phyloP scores from a whole-genome alignment of 2,888 invertebrate genomes.

The Caradrina kadenii region DNA sequence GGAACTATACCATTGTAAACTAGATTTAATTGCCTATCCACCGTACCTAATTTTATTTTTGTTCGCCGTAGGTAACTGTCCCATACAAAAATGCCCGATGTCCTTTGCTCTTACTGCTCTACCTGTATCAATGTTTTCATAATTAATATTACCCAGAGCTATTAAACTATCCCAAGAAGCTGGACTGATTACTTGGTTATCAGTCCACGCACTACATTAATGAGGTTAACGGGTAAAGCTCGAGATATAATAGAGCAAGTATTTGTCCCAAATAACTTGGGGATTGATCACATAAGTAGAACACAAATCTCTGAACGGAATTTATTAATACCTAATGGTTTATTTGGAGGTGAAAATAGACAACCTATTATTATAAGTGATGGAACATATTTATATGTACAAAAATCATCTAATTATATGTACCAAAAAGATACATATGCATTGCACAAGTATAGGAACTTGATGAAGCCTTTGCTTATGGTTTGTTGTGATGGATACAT shows the following conservation, averaged over 20 bases:
- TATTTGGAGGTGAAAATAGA: slow-evolving; percentile 17
- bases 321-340: slow-evolving; percentile 20
- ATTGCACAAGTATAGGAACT: slow-evolving; percentile 6
- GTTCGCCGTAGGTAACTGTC: too few species aligned
- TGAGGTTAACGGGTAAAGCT: slow-evolving; percentile 19
- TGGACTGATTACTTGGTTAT: neutral
- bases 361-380: slow-evolving; percentile 24
- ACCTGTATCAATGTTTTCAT: too few species aligned
- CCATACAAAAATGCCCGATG: too few species aligned
- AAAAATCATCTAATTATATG: neutral
- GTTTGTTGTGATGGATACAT: slow-evolving; percentile 15
- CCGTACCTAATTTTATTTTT: too few species aligned
- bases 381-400: slow-evolving; percentile 30
- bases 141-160: too few species aligned
- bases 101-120: neutral
- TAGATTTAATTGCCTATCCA: too few species aligned
- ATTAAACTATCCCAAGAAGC: too few species aligned
- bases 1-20: too few species aligned
- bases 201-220: slow-evolving; percentile 14
- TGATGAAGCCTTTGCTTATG: slow-evolving; percentile 14
- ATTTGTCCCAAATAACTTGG: slow-evolving; percentile 19
- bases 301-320: slow-evolving; percentile 14
- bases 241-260: slow-evolving; percentile 4
- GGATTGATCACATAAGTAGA: slow-evolving; percentile 2
- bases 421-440: neutral